phyloP scores from a whole-genome alignment of 2,888 invertebrate genomes.

The Ametastegia equiseti region DNA sequence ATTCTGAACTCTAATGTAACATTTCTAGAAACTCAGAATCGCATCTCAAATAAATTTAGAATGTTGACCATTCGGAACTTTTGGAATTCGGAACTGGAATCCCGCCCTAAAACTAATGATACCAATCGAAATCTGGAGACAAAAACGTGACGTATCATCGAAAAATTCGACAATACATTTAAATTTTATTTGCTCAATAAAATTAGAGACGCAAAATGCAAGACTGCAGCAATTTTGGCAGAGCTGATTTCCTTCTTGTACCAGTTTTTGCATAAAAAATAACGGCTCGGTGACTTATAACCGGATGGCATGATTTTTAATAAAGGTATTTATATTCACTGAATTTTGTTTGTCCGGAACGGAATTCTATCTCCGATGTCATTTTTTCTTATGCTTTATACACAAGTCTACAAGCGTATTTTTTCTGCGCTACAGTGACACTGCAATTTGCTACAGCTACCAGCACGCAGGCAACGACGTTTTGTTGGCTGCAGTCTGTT shows the following conservation, averaged over 20 bases:
- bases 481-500: not conserved
- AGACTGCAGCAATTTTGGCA: not conserved
- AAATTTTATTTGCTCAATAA: not conserved
- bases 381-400: not conserved
- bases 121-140: too few species aligned
- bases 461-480: not conserved
- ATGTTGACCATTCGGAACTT: too few species aligned
- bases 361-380: not conserved
- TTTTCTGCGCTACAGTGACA: not conserved
- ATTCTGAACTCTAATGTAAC: too few species aligned
- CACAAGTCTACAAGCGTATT: constrained; percentile 2
- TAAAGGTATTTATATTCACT: not conserved
- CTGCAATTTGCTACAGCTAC: constrained; percentile 21
- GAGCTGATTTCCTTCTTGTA: not conserved
- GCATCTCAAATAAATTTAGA: too few species aligned
- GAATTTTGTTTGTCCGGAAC: not conserved
- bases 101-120: too few species aligned
- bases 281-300: not conserved
- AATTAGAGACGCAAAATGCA: not conserved
- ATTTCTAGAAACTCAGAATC: too few species aligned
- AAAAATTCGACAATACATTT: too few species aligned
- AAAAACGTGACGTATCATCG: too few species aligned
- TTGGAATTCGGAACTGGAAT: too few species aligned
- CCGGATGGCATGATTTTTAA: not conserved
- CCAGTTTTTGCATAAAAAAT: not conserved